phyloP scores from a whole-genome alignment of 2,797 vertebrate species.

The Myiotriccus ornatus region DNA sequence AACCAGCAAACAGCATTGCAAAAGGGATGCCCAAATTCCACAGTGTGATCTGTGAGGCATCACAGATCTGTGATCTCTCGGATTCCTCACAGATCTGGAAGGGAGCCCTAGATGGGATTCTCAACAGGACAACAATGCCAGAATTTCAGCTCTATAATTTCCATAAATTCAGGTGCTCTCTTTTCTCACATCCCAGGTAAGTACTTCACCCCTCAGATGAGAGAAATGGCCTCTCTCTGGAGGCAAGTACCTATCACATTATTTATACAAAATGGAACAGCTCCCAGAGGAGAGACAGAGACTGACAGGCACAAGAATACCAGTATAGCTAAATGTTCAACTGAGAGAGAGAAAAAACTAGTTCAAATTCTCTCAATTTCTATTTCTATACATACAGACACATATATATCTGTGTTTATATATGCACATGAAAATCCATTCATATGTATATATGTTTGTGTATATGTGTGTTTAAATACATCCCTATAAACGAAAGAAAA shows the following conservation, averaged over 20 bases:
- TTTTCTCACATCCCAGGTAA: not conserved
- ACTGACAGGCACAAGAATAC: not conserved
- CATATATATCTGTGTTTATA: too few relatives aligned
- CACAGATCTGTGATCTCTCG: not conserved
- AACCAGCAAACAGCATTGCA: not conserved
- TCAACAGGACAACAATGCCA: not conserved
- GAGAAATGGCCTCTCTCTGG: not conserved
- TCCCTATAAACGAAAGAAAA: not conserved
- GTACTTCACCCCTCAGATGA: not conserved
- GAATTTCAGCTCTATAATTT: not conserved
- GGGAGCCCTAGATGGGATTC: not conserved
- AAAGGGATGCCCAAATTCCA: not conserved
- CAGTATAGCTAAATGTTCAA: not conserved
- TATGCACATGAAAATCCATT: not conserved
- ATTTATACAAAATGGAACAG: constrained; percentile 46
- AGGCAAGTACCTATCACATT: not conserved
- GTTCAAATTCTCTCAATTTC: not conserved
- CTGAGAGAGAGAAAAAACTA: not conserved
- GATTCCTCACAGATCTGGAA: not conserved
- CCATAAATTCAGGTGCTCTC: not conserved
- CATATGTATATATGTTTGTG: rapidly evolving
- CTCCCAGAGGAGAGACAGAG: not conserved
- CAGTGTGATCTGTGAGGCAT: not conserved
- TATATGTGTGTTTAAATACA: not conserved
- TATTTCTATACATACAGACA: not conserved